Conservation (phyloP, 2,888 invertebrate species). For the Odontomyia ornata region DNA sequence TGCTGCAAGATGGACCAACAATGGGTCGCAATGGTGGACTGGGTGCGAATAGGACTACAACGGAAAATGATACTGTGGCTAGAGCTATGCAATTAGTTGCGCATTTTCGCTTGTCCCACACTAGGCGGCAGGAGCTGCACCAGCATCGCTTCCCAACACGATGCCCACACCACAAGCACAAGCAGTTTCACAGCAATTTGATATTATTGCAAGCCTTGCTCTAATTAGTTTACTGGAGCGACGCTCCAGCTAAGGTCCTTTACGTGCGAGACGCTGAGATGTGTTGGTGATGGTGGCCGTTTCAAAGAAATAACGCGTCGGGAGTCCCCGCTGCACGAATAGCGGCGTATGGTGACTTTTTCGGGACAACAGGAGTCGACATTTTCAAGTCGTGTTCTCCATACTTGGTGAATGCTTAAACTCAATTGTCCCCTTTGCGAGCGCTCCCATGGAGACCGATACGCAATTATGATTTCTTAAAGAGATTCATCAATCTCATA, state of each 20-base stretch:
- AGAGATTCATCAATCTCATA: no score
- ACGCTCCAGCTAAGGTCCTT: background rate
- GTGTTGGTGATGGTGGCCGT: no score
- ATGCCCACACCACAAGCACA: background rate
- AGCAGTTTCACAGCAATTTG: constrained; percentile 42
- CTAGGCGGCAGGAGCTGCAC: background rate
- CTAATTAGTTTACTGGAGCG: constrained; percentile 33
- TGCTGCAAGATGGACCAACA: constrained; percentile 37
- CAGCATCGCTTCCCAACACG: no score
- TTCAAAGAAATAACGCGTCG: no score
- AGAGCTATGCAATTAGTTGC: constrained; percentile 36
- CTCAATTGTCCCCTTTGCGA: no score
- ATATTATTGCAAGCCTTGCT: constrained; percentile 37
- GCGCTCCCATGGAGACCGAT: no score
- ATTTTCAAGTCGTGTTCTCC: background rate
- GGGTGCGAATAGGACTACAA: constrained; percentile 14
- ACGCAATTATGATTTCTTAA: no score
- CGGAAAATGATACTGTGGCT: constrained; percentile 10
- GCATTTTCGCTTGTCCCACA: constrained; percentile 24
- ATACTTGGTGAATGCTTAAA: no score
- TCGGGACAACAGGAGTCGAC: background rate
- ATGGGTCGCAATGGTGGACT: background rate
- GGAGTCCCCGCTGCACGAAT: no score
- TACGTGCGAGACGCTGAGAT: background rate
- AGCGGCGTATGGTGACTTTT: background rate